These are phyloP conservation scores for Drosophila melanosoma DNA, from an alignment of 2,888 invertebrate genomes.

Conservation along the genomic window DNA sequence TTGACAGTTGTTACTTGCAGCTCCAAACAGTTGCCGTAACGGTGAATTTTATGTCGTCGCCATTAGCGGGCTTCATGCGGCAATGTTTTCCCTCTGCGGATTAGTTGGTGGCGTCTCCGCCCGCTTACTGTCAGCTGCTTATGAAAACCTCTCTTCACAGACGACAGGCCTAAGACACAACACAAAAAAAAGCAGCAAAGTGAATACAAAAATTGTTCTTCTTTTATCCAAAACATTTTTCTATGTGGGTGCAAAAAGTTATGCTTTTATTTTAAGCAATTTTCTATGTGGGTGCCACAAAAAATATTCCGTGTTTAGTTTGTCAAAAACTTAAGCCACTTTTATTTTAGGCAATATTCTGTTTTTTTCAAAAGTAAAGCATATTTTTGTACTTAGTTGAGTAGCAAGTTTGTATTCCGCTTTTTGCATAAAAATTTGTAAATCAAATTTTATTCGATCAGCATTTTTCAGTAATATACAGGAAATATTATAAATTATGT, in stretches of 20 bases:
- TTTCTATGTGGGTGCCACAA: background rate
- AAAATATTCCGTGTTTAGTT: background rate
- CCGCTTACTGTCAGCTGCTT: constrained; percentile 39
- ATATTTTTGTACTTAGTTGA: background rate
- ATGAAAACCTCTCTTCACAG: background rate
- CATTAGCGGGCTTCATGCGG: constrained; percentile 68
- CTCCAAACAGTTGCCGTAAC: constrained; percentile 18
- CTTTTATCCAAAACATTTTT: background rate
- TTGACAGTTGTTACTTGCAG: constrained; percentile 29
- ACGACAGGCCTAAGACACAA: constrained; percentile 2
- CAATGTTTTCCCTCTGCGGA: constrained; percentile 44
- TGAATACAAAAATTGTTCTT: background rate
- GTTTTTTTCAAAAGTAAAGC: no score
- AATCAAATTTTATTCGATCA: background rate
- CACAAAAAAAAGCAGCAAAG: background rate
- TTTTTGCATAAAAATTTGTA: background rate
- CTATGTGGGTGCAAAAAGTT: background rate
- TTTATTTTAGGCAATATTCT: background rate
- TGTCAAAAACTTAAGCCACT: background rate
- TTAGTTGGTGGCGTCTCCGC: constrained; percentile 32
- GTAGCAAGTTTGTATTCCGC: background rate
- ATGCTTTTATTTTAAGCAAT: background rate
- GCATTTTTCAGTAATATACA: background rate
- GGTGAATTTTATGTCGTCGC: constrained; percentile 44
- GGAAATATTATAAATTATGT: background rate